Evolutionary conservation across 2,888 invertebrate species (phyloP).

Genomic region (Tetheella fluctuosa): DNA sequence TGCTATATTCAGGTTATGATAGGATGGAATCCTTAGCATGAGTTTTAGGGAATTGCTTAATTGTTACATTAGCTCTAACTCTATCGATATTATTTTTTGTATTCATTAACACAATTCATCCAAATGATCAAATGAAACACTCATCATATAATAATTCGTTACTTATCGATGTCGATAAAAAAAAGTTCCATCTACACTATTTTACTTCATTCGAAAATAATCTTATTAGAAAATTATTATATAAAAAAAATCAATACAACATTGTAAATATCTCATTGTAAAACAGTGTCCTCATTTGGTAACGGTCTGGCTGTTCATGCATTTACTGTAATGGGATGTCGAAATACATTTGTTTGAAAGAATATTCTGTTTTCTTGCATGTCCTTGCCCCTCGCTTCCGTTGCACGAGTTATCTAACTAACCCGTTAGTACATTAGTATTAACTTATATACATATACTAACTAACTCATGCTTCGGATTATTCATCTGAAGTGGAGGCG

Average conservation of each 20-base stretch:
- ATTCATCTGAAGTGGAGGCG: conserved; percentile 19
- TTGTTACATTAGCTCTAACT: background rate
- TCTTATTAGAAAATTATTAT: background rate
- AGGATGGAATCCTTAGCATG: conserved; percentile 16
- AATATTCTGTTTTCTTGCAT: conserved; percentile 82
- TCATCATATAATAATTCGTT: background rate
- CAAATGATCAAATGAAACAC: background rate
- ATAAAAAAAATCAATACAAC: background rate
- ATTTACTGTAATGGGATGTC: conserved; percentile 74
- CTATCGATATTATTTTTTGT: background rate
- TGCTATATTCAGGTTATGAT: conserved; percentile 18
- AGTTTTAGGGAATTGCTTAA: conserved; percentile 16
- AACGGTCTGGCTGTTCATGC: conserved; percentile 69
- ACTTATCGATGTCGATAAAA: background rate
- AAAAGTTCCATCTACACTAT: background rate
- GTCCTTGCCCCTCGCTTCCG: conserved; percentile 61
- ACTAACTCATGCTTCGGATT: conserved; percentile 40
- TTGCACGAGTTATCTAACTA: conserved; percentile 57
- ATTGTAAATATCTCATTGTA: conserved; percentile 29
- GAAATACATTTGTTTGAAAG: conserved; percentile 76
- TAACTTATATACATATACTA: background rate
- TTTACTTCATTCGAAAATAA: background rate
- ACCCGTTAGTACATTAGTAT: conserved; percentile 7
- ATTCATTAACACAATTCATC: background rate
- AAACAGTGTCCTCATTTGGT: conserved; percentile 52